Percentiles rank a stretch among this genome's conserved stretches.
Evolutionary conservation across 2,888 invertebrate species (phyloP).

Genomic region (Agonopterix heracliana): DNA sequence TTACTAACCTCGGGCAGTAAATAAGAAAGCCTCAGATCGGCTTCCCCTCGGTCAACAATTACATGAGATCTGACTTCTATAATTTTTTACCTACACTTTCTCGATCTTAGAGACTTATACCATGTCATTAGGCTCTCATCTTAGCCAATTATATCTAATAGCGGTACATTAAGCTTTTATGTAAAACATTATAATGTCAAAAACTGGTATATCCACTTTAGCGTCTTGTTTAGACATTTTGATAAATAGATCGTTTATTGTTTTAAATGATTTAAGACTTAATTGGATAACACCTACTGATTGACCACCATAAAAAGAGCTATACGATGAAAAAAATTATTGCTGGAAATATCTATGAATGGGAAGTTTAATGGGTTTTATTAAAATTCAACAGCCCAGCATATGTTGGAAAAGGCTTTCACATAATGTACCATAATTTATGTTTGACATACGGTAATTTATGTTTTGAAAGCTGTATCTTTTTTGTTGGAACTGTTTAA

Average conservation of each 20-base stretch:
- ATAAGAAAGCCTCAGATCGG: no score
- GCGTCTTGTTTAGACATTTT: constrained; percentile 14
- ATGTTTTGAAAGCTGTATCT: constrained; percentile 12
- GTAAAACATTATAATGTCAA: constrained; percentile 32
- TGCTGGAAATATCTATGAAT: background rate
- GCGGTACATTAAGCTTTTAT: constrained; percentile 46
- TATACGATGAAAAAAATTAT: background rate
- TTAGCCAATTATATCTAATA: constrained; percentile 18
- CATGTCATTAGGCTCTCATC: background rate
- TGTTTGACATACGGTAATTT: constrained; percentile 14
- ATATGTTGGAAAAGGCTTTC: constrained; percentile 1
- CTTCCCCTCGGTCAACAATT: no score
- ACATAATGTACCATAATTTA: constrained; percentile 12
- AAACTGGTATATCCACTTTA: constrained; percentile 24
- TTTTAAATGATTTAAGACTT: constrained; percentile 27
- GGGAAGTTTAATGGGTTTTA: background rate
- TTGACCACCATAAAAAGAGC: constrained; percentile 9
- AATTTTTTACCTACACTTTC: no score
- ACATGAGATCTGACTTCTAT: no score
- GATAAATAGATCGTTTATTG: constrained; percentile 22
- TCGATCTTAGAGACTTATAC: no score
- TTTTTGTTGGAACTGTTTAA: constrained; percentile 13
- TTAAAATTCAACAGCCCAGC: background rate
- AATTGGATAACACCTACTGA: constrained; percentile 20
- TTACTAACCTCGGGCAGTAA: no score